Evolutionary conservation across 2,888 invertebrate species (phyloP).

Genomic region (Parasteatoda lunata): DNA sequence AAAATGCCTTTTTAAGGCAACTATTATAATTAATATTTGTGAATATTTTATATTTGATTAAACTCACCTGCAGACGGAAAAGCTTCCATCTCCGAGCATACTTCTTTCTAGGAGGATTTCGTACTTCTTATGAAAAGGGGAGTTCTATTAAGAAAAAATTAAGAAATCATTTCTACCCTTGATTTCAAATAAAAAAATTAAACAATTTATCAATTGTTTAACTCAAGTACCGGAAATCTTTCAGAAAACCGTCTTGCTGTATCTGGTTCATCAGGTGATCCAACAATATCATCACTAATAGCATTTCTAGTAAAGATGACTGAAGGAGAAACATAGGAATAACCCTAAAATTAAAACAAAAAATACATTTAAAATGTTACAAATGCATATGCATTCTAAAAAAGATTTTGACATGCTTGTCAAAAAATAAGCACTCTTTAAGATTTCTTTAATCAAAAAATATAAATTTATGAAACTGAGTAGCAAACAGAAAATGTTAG

Average conservation of each 20-base stretch:
- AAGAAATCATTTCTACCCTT: background rate
- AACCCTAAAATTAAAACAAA: slow-evolving; percentile 75
- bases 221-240: background rate
- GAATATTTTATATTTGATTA: background rate
- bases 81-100: background rate
- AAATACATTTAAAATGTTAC: background rate
- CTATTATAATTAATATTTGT: background rate
- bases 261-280: background rate
- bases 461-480: slow-evolving; percentile 71
- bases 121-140: background rate
- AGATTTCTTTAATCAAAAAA: background rate
- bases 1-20: too few relatives aligned
- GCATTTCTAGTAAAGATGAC: background rate
- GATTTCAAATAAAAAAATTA: background rate
- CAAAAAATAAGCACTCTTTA: background rate
- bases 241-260: background rate
- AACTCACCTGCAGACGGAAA: background rate
- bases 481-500: background rate
- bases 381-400: background rate
- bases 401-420: background rate
- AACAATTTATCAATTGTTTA: background rate
- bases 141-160: background rate
- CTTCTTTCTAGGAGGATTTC: background rate
- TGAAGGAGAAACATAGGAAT: background rate
- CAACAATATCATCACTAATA: background rate